Evolutionary conservation across 2,888 invertebrate species (phyloP), one percentile per base, ranked within the genome.

Genomic region (Hemicrepidius hirtus): DNA sequence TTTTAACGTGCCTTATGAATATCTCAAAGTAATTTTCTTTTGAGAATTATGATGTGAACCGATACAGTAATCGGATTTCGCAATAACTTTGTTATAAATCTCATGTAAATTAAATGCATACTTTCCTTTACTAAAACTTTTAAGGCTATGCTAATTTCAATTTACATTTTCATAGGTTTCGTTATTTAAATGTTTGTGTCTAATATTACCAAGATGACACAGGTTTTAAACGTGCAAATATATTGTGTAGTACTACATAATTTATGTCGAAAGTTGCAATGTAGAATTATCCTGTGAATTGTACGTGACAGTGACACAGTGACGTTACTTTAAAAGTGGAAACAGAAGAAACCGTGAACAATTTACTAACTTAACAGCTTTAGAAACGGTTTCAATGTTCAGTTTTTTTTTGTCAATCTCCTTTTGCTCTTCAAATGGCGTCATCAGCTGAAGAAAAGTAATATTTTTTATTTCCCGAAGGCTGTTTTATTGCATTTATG

Each of bases 61-160:
- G 64, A 65, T 35, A 65, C 35, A 60, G 60, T 60, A 60, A 60
- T 40, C 21, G 4, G 60, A 63, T 63, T 65, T 49, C 40, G 53
- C 37, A 50, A 49, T 65, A 65, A 50, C 64, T 50, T 65, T 20
- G 46, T 65, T 65, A 53, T 50, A 50, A 65, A 65, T 65, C 53
- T 65, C 49, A 65, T 65, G 64, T 49, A 65, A 65, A 65, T 65
- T 65, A 40, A 41, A 53, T 65, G 64, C 64, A 35, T 37, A 40
- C 32, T 40, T 63, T 50, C 64, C 64, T 65, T 65, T 63, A 46
- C 35, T 16, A 53, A 53, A 65, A 50, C 50, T 65, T 65, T 65
- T 53, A 65, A 65, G 53, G 37, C 16, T 18, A 53, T 21, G 64
- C 37, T 65, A 65, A 65, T 65, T 65, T 49, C 50, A 65, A 65